These are phyloP conservation scores for Cranoglanis bouderius DNA, from an alignment of 2,113 vertebrate genomes.

Conservation along the genomic window DNA sequence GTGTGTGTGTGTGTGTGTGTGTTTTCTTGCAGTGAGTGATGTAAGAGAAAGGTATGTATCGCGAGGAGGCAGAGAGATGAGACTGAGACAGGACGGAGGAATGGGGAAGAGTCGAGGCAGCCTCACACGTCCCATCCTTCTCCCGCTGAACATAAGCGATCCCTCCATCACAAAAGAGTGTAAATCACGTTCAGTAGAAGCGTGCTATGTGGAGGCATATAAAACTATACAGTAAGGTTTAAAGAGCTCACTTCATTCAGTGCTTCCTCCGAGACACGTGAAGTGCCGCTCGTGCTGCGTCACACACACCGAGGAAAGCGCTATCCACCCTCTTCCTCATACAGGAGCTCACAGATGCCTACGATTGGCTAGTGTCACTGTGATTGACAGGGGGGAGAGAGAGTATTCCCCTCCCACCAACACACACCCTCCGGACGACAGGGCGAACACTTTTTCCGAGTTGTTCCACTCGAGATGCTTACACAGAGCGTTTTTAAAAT, in stretches of 20 bases:
- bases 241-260: background rate
- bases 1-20: slow-evolving; percentile 6
- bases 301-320: background rate
- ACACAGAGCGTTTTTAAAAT: too few relatives aligned
- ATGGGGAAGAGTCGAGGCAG: slow-evolving; percentile 3
- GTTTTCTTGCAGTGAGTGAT: slow-evolving; percentile 20
- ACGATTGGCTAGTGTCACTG: background rate
- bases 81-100: slow-evolving; percentile 17
- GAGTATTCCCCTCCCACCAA: background rate
- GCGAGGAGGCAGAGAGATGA: background rate
- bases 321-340: background rate
- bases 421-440: too few relatives aligned
- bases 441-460: too few relatives aligned
- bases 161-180: slow-evolving; percentile 53
- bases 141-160: slow-evolving; percentile 49
- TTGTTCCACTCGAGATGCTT: too few relatives aligned
- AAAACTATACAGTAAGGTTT: background rate
- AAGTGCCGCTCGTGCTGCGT: background rate
- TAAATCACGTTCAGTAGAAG: slow-evolving; percentile 4
- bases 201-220: background rate
- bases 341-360: background rate
- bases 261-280: background rate
- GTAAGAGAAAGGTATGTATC: background rate
- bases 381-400: background rate
- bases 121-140: slow-evolving; percentile 20